Conservation (phyloP, 2,797 vertebrate genomes). For the Cossypha polioptera region DNA sequence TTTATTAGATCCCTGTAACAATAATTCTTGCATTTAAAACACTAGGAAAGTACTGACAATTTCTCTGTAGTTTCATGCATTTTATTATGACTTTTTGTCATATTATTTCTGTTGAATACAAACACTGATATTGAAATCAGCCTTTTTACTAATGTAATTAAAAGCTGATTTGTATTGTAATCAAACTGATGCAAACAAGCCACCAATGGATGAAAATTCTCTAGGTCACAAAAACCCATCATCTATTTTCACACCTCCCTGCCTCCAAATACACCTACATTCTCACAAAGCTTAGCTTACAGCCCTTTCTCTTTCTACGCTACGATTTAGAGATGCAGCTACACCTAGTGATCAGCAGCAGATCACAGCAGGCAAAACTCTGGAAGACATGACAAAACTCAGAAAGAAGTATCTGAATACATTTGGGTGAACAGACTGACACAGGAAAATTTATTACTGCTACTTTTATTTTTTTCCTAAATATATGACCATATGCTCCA, state of each 20-base stretch:
- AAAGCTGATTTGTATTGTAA: neutral
- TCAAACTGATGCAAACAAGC: neutral
- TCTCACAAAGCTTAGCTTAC: neutral
- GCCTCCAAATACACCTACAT: neutral
- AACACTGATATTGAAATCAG: neutral
- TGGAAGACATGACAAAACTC: neutral
- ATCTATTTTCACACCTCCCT: neutral
- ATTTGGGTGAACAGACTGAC: neutral
- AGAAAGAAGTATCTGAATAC: neutral
- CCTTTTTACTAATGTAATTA: neutral
- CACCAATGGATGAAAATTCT: neutral
- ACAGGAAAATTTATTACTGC: neutral
- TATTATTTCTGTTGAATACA: neutral
- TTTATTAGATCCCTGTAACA: neutral
- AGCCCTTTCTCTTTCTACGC: neutral
- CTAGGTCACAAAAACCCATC: neutral
- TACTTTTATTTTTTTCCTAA: neutral
- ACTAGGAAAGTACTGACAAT: neutral
- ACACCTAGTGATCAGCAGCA: constrained; percentile 76
- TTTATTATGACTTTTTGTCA: neutral
- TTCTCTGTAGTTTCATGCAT: neutral
- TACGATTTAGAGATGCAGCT: constrained; percentile 72
- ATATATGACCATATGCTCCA: neutral
- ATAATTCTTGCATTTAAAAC: neutral
- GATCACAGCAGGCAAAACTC: constrained; percentile 53